These are phyloP conservation scores for Callopanchax toddi DNA, from an alignment of 2,113 vertebrate genomes.

Conservation along the genomic window DNA sequence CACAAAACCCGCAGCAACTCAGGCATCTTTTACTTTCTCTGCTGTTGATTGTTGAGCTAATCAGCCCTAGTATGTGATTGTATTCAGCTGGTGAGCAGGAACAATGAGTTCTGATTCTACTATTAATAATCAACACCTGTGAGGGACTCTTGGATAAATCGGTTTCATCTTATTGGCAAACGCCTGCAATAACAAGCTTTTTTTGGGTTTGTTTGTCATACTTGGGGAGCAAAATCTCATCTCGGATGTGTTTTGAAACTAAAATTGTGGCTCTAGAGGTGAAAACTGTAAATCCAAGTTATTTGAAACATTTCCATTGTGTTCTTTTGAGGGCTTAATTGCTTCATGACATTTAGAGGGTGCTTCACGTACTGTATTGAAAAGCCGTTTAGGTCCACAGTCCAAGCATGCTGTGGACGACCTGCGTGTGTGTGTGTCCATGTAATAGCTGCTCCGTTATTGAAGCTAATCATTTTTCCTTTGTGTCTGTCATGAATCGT, in stretches of 20 bases:
- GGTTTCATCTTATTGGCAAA: conserved; percentile 38
- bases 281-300: conserved; percentile 32
- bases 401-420: conserved; percentile 47
- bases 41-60: conserved; percentile 73
- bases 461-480: conserved; percentile 52
- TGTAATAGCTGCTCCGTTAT: conserved; percentile 45
- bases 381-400: conserved; percentile 42
- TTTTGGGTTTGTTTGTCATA: conserved; percentile 20
- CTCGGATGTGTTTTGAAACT: conserved; percentile 24
- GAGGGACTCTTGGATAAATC: conserved; percentile 18
- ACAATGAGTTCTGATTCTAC: conserved; percentile 33
- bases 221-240: conserved; percentile 16
- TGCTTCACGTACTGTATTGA: conserved; percentile 58
- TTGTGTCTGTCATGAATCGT: conserved; percentile 42
- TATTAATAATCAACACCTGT: conserved; percentile 34
- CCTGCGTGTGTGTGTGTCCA: conserved; percentile 33
- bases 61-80: conserved; percentile 67
- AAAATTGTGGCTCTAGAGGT: conserved; percentile 17
- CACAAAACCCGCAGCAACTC: conserved; percentile 72
- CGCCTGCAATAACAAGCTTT: conserved; percentile 55
- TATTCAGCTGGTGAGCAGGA: conserved; percentile 54
- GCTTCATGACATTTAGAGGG: conserved; percentile 63
- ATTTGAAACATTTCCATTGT: conserved; percentile 55
- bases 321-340: conserved; percentile 52
- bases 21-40: conserved; percentile 72